Conservation (phyloP, 2,888 invertebrate genomes). For the Tenthredo mesomela region DNA sequence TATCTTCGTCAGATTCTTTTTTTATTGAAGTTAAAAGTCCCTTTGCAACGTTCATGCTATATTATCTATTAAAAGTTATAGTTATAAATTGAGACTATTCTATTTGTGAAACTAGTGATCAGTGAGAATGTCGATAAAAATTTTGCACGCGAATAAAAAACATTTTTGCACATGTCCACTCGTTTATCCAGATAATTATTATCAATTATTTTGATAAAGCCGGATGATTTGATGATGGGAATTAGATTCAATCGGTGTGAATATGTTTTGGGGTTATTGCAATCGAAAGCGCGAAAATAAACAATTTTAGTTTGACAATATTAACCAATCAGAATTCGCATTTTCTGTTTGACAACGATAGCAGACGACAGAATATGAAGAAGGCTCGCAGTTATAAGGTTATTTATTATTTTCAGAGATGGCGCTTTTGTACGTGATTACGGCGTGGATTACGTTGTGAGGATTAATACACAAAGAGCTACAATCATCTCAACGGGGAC, state of each 20-base stretch:
- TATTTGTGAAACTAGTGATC: background rate
- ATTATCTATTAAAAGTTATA: background rate
- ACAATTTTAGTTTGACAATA: constrained; percentile 24
- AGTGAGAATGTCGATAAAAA: background rate
- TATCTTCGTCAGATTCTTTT: constrained; percentile 34
- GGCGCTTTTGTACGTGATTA: background rate
- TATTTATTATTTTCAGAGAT: background rate
- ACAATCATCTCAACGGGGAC: no score
- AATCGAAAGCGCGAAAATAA: constrained; percentile 38
- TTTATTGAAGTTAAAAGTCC: constrained; percentile 32
- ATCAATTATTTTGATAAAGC: background rate
- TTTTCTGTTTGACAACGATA: constrained; percentile 13
- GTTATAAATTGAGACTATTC: constrained; percentile 5
- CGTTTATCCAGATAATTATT: background rate
- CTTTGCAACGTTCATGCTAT: constrained; percentile 12
- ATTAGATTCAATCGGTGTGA: background rate
- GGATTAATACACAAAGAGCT: no score
- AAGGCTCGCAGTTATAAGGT: background rate
- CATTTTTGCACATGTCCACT: constrained; percentile 19
- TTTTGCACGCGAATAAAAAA: background rate
- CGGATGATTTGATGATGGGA: background rate
- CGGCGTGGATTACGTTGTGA: no score
- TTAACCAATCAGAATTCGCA: background rate
- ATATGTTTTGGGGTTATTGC: constrained; percentile 1
- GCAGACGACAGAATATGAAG: constrained; percentile 30